phyloP scores from a whole-genome alignment of 2,113 vertebrate species.

The Alligator sinensis region DNA sequence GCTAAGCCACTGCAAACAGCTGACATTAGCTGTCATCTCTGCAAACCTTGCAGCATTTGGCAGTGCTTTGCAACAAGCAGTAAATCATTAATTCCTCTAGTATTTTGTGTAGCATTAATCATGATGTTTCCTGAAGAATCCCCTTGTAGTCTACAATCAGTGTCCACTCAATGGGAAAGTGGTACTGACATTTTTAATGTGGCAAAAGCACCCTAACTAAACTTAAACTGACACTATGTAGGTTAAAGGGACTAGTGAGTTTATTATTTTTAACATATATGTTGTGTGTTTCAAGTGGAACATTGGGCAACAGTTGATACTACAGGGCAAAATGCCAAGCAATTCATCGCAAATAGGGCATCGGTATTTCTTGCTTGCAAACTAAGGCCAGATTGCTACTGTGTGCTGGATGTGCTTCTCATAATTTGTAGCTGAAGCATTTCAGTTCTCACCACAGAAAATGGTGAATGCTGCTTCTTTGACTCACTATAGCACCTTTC shows the following conservation, averaged over 20 bases:
- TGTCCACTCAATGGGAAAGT: neutral
- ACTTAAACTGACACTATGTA: neutral
- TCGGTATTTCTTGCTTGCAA: neutral
- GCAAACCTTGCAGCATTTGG: neutral
- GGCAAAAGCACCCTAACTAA: neutral
- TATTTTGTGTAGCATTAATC: neutral
- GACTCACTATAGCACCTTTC: too few relatives aligned
- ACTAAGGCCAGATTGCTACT: neutral
- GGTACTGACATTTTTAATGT: constrained; percentile 3
- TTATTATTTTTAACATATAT: neutral
- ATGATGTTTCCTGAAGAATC: neutral
- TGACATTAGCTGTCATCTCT: neutral
- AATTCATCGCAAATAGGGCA: neutral
- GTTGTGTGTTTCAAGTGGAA: neutral
- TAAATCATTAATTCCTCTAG: neutral
- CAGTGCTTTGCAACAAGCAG: neutral
- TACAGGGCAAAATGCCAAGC: neutral
- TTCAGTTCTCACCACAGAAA: neutral
- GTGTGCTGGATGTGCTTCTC: neutral
- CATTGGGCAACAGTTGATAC: neutral
- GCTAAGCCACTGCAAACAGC: neutral
- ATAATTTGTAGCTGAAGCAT: neutral
- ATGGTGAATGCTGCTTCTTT: neutral
- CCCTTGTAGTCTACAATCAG: neutral
- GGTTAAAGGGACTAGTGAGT: neutral